Base-by-base conservation (phyloP, 2,797 vertebrate species). In the Acanthornis magna region DNA sequence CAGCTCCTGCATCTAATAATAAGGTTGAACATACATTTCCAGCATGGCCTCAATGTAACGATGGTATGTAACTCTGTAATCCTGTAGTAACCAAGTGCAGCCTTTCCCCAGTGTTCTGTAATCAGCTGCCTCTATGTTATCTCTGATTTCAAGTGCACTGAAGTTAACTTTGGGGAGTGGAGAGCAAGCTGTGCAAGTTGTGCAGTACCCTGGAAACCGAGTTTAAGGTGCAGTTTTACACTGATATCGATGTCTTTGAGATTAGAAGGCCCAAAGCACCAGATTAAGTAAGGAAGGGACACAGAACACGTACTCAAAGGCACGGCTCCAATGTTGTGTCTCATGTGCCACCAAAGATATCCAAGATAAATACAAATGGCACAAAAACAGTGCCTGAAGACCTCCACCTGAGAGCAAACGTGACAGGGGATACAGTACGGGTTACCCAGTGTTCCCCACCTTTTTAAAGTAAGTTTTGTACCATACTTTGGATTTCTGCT, bases 251-350 rank as follows among this genome's bases (percentile, higher is more conserved):
- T 54, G 11, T 10, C 51, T 55, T 63, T 45, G 70, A 66, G 51
- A 65, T 34, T 40, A 58, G 29, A 80, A 66, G 34, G 62, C 48
- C 62, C 53, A 75, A 91, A 81, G 29, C 47, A 80, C 21, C n/a
- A 53, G 2, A 48, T 36, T 47, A 81, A 71, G 58, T 11, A 53
- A 61, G 45, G 63, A 82, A 72, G 36, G 20, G 45, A 73, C 53
- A 68, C 4, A 66, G 54, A 84, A 67, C 7, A 26, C 21, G 36
- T 20, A 25, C 78, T 70, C 0, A 0, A 73, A 58, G 45, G 40
- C 54, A 81, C 0, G 0, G 32, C 32, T 91, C 47, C 32, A 34
- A 21, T 1, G 0, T 7, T 45, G 54, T 5, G 4, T 63, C 12
- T 27, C 27, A 38, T 19, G 18, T n/a, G n/a, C 38, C 47, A 91